A percentile compares a stretch with the other conserved stretches of the same genome.
Conservation (phyloP, 1,140 invertebrate species). For the Habropoda laboriosa region DNA sequence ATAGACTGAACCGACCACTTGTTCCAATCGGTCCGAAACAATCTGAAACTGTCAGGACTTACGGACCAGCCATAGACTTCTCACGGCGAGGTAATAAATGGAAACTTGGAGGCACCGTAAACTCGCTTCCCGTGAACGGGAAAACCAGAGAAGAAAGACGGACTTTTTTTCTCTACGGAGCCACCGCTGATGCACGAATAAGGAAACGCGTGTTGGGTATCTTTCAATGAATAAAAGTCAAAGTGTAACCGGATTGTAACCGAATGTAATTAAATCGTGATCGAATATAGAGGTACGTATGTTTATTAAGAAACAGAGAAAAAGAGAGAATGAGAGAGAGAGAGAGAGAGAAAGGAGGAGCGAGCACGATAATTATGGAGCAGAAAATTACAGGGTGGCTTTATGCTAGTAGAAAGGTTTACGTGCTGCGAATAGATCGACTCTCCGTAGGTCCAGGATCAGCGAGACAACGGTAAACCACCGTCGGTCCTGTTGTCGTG, state of each 20-base stretch:
- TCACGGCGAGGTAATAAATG: slow-evolving; percentile 39
- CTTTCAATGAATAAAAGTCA: neutral
- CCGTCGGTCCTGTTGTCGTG: slow-evolving; percentile 24
- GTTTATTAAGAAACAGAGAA: neutral
- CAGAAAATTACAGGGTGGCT: slow-evolving; percentile 24
- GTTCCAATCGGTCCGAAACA: slow-evolving; percentile 42
- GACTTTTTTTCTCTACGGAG: neutral
- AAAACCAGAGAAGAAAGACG: neutral
- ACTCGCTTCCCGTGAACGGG: neutral
- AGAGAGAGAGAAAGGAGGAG: too few species aligned
- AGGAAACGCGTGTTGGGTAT: neutral
- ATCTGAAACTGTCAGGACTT: slow-evolving; percentile 43
- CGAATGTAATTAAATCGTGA: neutral
- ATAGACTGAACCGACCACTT: slow-evolving; percentile 38
- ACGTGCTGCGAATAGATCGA: slow-evolving; percentile 1
- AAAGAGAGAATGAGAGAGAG: neutral
- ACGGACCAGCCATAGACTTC: neutral
- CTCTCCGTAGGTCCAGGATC: slow-evolving; percentile 40
- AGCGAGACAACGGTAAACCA: slow-evolving; percentile 45
- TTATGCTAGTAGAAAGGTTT: neutral
- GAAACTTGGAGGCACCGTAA: slow-evolving; percentile 20
- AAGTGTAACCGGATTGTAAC: neutral
- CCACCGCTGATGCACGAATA: neutral
- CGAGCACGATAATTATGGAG: neutral
- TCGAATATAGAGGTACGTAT: neutral